These are phyloP conservation scores for Tenebrio molitor DNA, from an alignment of 1,140 invertebrate species.

Conservation along the genomic window DNA sequence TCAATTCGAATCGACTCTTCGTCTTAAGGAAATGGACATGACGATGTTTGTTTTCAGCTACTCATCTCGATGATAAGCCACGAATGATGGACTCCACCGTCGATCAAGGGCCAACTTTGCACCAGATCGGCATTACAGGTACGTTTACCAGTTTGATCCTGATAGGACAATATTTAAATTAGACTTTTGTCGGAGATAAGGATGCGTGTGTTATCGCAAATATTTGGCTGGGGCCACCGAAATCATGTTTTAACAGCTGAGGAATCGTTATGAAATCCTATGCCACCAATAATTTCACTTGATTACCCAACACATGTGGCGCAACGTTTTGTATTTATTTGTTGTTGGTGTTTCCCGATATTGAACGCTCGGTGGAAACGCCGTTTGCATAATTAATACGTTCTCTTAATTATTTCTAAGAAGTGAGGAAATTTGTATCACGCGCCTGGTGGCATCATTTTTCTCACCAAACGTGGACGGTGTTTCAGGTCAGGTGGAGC, in stretches of 20 bases:
- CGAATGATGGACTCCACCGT: conserved; percentile 33
- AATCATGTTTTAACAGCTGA: background rate
- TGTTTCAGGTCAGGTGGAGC: no score
- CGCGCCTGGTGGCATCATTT: no score
- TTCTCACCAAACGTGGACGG: no score
- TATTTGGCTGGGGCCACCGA: background rate
- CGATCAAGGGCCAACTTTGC: conserved; percentile 41
- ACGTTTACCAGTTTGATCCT: background rate
- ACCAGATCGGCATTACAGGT: conserved; percentile 46
- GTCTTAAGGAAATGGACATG: background rate
- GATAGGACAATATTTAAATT: conserved; percentile 5
- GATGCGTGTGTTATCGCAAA: background rate
- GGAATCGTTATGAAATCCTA: background rate
- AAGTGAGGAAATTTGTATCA: background rate
- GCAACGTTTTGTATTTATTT: conserved; percentile 9
- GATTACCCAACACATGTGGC: conserved; percentile 18
- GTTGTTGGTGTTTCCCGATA: background rate
- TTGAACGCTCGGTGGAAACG: background rate
- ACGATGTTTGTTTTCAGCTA: conserved; percentile 33
- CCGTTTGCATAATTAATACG: background rate
- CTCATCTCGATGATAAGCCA: conserved; percentile 9
- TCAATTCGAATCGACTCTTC: background rate
- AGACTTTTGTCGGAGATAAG: background rate
- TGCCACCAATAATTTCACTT: background rate
- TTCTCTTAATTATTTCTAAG: background rate